A percentile compares a stretch with the other conserved stretches of the same genome.
Evolutionary conservation across 2,888 invertebrate species (phyloP).

Genomic region (Calameuta filiformis): DNA sequence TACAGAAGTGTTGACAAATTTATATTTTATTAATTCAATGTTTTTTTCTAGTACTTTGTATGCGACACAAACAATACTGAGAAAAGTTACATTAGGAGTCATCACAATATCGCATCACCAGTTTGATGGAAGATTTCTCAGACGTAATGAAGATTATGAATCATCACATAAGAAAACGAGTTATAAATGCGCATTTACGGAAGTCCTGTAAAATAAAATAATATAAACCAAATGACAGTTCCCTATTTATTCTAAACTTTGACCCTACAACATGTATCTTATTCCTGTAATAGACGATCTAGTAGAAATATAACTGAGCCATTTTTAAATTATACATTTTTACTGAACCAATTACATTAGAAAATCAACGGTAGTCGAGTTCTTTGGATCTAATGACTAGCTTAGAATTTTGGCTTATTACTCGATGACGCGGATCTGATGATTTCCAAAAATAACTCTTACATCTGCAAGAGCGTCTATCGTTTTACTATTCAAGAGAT

Average conservation of each 20-base stretch:
- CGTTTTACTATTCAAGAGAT: not conserved
- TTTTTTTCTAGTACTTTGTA: not conserved
- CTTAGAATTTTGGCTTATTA: no score
- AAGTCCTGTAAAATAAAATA: not conserved
- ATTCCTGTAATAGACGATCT: not conserved
- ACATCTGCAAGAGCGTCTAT: not conserved
- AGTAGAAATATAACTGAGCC: not conserved
- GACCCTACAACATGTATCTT: not conserved
- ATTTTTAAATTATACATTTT: not conserved
- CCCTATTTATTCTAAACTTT: not conserved
- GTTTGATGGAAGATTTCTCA: not conserved
- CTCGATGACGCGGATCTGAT: not conserved
- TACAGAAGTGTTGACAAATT: not conserved
- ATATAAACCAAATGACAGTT: not conserved
- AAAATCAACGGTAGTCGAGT: not conserved
- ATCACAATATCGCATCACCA: not conserved
- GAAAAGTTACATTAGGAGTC: not conserved
- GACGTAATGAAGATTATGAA: not conserved
- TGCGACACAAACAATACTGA: not conserved
- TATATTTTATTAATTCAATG: not conserved
- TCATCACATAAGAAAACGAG: not conserved
- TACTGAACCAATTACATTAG: not conserved
- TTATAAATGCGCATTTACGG: not conserved
- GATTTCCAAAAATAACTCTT: not conserved
- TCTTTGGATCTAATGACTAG: not conserved